Evolutionary conservation across 2,113 vertebrate species (phyloP).

Genomic region (Grammomys surdaster): DNA sequence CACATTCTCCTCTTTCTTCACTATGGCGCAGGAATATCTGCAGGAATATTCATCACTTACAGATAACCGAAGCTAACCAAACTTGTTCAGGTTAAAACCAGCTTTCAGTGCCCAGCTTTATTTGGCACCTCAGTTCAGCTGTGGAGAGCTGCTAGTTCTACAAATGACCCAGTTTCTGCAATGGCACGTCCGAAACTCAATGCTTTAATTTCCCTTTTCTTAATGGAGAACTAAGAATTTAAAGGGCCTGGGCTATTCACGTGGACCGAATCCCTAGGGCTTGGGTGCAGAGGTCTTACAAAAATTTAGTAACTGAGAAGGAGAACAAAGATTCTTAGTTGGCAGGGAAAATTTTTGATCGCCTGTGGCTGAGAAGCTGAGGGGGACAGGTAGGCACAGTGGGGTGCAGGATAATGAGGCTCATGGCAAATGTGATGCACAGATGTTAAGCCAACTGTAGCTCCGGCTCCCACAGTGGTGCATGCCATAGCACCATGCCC

Average conservation of each 20-base stretch:
- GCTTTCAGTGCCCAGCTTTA: conserved; percentile 87
- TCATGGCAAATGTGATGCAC: conserved; percentile 94
- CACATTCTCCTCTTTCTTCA: conserved; percentile 61
- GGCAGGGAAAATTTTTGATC: conserved; percentile 87
- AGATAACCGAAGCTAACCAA: conserved; percentile 90
- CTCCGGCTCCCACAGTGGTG: conserved; percentile 89
- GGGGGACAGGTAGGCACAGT: conserved; percentile 92
- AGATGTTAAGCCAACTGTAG: conserved; percentile 94
- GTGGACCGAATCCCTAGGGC: conserved; percentile 87
- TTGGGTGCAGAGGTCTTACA: conserved; percentile 90
- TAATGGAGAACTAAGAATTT: conserved; percentile 90
- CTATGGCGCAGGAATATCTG: conserved; percentile 81
- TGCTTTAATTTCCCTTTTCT: conserved; percentile 88
- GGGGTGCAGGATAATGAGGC: conserved; percentile 90
- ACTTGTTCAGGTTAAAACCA: conserved; percentile 93
- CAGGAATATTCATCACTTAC: conserved; percentile 81
- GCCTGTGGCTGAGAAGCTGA: conserved; percentile 92
- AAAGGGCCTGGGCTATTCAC: conserved; percentile 86
- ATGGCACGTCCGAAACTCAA: conserved; percentile 89
- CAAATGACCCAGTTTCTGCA: conserved; percentile 90
- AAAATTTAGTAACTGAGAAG: conserved; percentile 94
- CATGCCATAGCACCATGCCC: conserved; percentile 90
- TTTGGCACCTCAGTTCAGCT: conserved; percentile 87
- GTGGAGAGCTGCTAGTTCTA: conserved; percentile 87
- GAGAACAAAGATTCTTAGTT: conserved; percentile 94